A percentile compares a stretch with the other conserved stretches of the same genome.
Evolutionary conservation across 2,113 vertebrate species (phyloP).

Genomic region (Delphinus delphis): DNA sequence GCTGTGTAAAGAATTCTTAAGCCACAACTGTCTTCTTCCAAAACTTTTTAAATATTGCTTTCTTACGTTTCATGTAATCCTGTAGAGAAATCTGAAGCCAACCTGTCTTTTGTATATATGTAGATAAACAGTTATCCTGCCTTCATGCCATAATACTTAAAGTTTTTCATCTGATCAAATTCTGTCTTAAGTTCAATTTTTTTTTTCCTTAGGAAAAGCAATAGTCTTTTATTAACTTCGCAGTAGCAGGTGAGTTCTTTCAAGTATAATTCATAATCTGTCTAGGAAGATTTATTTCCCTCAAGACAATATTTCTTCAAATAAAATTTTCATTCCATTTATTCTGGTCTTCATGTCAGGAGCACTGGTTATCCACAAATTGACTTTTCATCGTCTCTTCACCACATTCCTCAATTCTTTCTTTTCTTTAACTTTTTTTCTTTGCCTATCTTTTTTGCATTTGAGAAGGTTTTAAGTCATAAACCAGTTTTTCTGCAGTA

Average conservation of each 20-base stretch:
- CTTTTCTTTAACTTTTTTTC: background rate
- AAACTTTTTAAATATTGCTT: background rate
- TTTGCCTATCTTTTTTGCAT: background rate
- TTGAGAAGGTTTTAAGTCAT: background rate
- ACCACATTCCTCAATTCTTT: background rate
- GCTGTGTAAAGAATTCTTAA: background rate
- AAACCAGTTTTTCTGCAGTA: background rate
- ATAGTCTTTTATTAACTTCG: background rate
- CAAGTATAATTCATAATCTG: background rate
- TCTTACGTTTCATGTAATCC: background rate
- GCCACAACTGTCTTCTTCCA: background rate
- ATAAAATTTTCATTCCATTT: background rate
- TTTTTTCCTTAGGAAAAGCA: background rate
- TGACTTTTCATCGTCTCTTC: background rate
- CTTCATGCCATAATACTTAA: background rate
- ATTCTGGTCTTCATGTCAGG: background rate
- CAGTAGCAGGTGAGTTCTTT: background rate
- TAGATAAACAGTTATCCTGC: background rate
- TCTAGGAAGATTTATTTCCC: background rate
- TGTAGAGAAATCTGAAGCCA: background rate
- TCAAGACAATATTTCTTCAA: background rate
- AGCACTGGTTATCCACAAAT: background rate
- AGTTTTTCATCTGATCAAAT: background rate
- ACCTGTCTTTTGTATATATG: background rate
- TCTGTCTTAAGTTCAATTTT: background rate